Evolutionary conservation across 2,113 vertebrate genomes (phyloP).

Genomic region (Colaptes auratus): DNA sequence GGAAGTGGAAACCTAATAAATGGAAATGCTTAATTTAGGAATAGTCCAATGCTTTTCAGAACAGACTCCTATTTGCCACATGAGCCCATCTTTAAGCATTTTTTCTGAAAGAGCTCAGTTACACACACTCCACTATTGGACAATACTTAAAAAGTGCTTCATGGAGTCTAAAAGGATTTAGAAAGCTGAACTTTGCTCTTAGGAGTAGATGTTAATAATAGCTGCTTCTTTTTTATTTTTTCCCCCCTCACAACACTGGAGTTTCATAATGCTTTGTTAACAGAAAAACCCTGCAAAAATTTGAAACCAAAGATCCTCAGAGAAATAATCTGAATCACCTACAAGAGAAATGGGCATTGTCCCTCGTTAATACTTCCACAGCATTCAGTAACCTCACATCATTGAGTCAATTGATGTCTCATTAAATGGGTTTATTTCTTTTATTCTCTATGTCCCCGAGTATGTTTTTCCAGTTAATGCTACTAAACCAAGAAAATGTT

Average conservation of each 20-base stretch:
- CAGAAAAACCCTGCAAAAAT: background rate
- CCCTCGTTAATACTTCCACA: conserved; percentile 22
- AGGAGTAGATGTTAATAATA: background rate
- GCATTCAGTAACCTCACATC: background rate
- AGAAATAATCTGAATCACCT: conserved; percentile 43
- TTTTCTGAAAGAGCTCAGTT: background rate
- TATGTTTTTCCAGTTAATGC: conserved; percentile 18
- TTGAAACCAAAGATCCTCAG: background rate
- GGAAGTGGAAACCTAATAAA: background rate
- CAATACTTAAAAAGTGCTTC: background rate
- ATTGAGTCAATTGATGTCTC: conserved; percentile 25
- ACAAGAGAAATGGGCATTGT: conserved; percentile 23
- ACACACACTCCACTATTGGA: background rate
- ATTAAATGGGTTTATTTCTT: conserved; percentile 18
- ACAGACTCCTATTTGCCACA: background rate
- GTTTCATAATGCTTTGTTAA: background rate
- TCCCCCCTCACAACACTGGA: background rate
- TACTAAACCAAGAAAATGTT: conserved; percentile 22
- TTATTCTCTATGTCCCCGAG: background rate
- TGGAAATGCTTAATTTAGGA: background rate
- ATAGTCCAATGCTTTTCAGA: background rate
- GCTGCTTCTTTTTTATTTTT: background rate
- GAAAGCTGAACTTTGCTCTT: conserved; percentile 9
- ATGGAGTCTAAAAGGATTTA: background rate
- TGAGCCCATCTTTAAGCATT: background rate